These are phyloP conservation scores for Papilio demoleus DNA, from an alignment of 2,888 invertebrate genomes.

Conservation along the genomic window DNA sequence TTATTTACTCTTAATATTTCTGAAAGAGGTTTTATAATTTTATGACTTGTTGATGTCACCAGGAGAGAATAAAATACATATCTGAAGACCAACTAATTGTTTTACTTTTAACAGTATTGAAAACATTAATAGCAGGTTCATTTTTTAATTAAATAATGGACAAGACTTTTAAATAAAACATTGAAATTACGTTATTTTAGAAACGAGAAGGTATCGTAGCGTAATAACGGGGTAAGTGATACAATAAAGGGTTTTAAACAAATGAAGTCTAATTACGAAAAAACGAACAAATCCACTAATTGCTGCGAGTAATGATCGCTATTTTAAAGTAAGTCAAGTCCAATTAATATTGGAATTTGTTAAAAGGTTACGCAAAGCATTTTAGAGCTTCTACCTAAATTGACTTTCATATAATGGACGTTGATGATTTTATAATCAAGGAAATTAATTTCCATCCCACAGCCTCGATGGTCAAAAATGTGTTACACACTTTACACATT, in stretches of 20 bases:
- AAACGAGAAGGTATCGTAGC: conserved; percentile 5
- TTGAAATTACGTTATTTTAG: conserved; percentile 7
- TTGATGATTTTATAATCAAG: neutral
- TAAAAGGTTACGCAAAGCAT: neutral
- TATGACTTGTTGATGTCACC: too few relatives aligned
- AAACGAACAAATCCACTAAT: conserved; percentile 4
- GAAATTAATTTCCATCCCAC: neutral
- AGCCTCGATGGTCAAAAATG: too few relatives aligned
- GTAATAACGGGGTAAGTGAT: conserved; percentile 9
- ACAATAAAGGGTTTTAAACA: conserved; percentile 5
- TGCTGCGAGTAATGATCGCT: conserved; percentile 5
- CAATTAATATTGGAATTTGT: conserved; percentile 17
- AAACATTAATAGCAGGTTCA: too few relatives aligned
- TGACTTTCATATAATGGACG: neutral
- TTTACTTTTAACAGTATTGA: too few relatives aligned
- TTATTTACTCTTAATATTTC: too few relatives aligned
- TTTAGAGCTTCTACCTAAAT: conserved; percentile 4
- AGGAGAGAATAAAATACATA: too few relatives aligned
- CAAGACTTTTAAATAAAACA: neutral
- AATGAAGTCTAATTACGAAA: conserved; percentile 1
- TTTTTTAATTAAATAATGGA: neutral
- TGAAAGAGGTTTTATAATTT: too few relatives aligned
- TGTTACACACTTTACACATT: too few relatives aligned
- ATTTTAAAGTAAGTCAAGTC: conserved; percentile 3
- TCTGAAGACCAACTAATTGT: too few relatives aligned